These are phyloP conservation scores for Pinna nobilis DNA, from an alignment of 1,140 invertebrate species.

Conservation along the genomic window DNA sequence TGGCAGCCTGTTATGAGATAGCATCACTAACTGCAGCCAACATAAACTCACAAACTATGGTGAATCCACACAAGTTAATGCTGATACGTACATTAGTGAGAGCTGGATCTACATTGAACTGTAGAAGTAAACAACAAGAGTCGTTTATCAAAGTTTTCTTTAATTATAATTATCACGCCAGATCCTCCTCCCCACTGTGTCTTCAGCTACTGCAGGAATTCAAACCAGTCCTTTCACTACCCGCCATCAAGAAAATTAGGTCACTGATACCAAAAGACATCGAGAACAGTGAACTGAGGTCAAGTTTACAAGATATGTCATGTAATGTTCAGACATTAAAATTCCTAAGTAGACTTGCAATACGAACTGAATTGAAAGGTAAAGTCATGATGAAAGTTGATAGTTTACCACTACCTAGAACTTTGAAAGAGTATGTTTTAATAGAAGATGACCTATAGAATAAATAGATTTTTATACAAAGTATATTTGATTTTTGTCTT, in stretches of 20 bases:
- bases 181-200: background rate
- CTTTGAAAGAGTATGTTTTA: conserved; percentile 34
- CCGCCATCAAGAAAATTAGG: conserved; percentile 8
- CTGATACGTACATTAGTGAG: conserved; percentile 13
- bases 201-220: conserved; percentile 14
- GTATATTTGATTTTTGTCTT: background rate
- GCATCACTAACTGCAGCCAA: background rate
- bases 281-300: background rate
- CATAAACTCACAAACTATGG: background rate
- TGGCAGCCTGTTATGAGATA: conserved; percentile 33
- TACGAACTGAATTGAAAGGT: conserved; percentile 33
- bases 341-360: conserved; percentile 21
- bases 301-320: background rate
- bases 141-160: conserved; percentile 1
- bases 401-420: conserved; percentile 26
- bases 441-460: conserved; percentile 5
- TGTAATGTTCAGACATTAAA: conserved; percentile 35
- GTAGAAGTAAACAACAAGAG: background rate
- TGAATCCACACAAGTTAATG: background rate
- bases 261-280: background rate
- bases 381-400: conserved; percentile 37
- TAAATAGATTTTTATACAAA: background rate
- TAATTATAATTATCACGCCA: background rate
- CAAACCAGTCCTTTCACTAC: conserved; percentile 14
- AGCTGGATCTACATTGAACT: conserved; percentile 24